Evolutionary conservation across 2,113 vertebrate species (phyloP).

Genomic region (Podarcis raffonei): DNA sequence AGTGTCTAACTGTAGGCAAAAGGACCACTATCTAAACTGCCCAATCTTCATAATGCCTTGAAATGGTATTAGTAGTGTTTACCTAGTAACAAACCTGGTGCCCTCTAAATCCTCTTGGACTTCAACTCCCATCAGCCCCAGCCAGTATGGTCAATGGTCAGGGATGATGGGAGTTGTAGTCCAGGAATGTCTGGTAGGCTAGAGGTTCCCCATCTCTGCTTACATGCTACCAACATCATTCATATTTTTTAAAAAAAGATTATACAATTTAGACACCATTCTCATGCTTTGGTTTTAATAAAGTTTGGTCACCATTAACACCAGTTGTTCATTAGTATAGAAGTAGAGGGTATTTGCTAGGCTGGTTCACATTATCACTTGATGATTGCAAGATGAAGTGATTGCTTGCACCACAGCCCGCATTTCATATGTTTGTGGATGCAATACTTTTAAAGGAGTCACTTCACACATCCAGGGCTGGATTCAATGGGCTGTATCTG

Average conservation of each 20-base stretch:
- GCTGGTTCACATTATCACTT: neutral
- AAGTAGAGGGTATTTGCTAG: neutral
- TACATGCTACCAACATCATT: no score
- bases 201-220: no score
- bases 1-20: neutral
- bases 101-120: no score
- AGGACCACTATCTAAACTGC: neutral
- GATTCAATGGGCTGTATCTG: neutral
- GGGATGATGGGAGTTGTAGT: no score
- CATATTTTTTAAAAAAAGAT: no score
- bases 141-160: no score
- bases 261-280: neutral
- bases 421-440: neutral
- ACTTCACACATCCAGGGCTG: neutral
- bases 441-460: neutral
- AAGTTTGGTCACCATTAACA: neutral
- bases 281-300: conserved; percentile 11
- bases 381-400: neutral
- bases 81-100: no score
- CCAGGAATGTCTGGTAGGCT: no score
- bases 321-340: neutral
- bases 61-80: neutral
- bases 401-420: neutral
- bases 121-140: no score
- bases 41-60: neutral